phyloP scores from a whole-genome alignment of 92 coral and sea anemone genomes.

The Phenganax marumi region DNA sequence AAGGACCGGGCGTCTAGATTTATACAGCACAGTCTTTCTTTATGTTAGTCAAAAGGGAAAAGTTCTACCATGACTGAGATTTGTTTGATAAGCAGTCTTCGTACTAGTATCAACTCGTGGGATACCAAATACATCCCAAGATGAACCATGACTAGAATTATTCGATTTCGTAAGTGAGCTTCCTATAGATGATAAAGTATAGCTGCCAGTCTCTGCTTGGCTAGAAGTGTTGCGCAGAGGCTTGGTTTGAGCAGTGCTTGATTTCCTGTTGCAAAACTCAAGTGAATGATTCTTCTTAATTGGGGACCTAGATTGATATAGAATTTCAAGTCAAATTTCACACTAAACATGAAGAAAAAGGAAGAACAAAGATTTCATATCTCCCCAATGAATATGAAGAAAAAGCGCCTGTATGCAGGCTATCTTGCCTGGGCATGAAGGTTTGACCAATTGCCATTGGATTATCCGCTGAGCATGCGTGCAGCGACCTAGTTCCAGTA shows the following conservation, averaged over 20 bases:
- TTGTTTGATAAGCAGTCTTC: conserved; percentile 1
- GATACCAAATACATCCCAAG: conserved; percentile 93
- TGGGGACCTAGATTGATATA: background rate
- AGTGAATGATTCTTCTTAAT: conserved; percentile 10
- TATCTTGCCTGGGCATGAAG: conserved; percentile 27
- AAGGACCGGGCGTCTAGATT: no score
- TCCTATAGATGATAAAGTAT: conserved; percentile 65
- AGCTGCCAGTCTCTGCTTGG: conserved; percentile 67
- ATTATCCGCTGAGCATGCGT: conserved; percentile 82
- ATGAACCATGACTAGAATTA: conserved; percentile 55
- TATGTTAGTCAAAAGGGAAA: conserved; percentile 34
- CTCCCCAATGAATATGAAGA: background rate
- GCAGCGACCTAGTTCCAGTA: conserved; percentile 76
- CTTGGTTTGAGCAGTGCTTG: background rate
- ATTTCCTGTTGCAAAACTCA: conserved; percentile 11
- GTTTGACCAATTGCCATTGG: conserved; percentile 57
- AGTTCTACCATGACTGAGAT: conserved; percentile 26
- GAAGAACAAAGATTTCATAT: background rate
- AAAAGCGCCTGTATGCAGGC: background rate
- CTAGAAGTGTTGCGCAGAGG: background rate
- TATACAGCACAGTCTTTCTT: no score
- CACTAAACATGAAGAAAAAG: background rate
- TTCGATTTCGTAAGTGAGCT: conserved; percentile 23
- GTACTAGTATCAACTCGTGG: conserved; percentile 41
- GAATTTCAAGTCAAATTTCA: background rate